Base-by-base conservation (phyloP, 2,797 vertebrate genomes). In the Columba guinea region DNA sequence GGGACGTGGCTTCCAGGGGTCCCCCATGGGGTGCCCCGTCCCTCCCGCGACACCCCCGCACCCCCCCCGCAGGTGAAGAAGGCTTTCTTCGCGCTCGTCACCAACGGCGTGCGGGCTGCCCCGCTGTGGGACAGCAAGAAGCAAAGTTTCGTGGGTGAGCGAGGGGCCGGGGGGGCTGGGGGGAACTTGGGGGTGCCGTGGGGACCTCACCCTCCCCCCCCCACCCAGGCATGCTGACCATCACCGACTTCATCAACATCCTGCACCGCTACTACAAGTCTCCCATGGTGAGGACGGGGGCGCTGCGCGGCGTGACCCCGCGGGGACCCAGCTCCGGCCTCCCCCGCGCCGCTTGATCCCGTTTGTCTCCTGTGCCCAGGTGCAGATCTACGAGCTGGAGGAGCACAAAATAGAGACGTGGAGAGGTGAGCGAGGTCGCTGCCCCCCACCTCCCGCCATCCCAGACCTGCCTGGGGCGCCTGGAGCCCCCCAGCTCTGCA, bases 401-500 rank as follows among this genome's bases (percentile, higher is more conserved):
- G 99, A 99, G 74, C 99, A 99, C 97, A 99, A 99, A 98, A 99
- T 99, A 75, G 99, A 99, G 97, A 99, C 99, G 2, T 99, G 99
- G 99, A 98, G 99, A 99, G 99, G 99, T 99, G 95, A 96, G 97
- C 26, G 34, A 49, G 32, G 5, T 41, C 5, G 0, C 14, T 70
- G 30, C 20, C 0, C 0, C 16, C 35, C 24, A 23, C 44, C 44
- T n/a, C 37, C 48, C 0, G 0, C 9, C 10, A 24, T 9, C 34
- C 17, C 7, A 7, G 28, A 6, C 62, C 69, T 4, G 11, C 27
- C 7, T 0, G 4, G 13, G 4, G 2, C 4, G 2, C 11, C 35
- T 1, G 0, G 41, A 64, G 13, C n/a, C 34, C 23, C 21, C 0
- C 1, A 1, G 63, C 35, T 21, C 68, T 3, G 10, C 8, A 0